Conservation (phyloP, 2,888 invertebrate genomes). For the Lymantria monacha region DNA sequence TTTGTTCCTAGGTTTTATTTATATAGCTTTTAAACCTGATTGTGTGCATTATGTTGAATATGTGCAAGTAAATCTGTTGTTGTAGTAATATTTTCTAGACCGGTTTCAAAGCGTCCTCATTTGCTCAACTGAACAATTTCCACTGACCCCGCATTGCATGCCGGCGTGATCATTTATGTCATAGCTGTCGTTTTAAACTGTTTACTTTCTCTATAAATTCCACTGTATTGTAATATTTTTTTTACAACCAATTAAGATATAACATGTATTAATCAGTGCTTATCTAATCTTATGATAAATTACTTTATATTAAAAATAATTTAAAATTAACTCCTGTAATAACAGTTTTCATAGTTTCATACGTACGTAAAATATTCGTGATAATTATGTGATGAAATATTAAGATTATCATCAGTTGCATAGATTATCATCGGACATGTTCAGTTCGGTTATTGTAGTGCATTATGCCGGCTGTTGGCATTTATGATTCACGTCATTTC, state of each 20-base stretch:
- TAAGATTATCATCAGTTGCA: too few species aligned
- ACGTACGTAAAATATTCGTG: too few species aligned
- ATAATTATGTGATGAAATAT: too few species aligned
- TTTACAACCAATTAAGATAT: not conserved
- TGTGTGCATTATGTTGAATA: constrained; percentile 15
- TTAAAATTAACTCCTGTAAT: too few species aligned
- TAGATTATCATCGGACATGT: too few species aligned
- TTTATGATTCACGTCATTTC: too few species aligned
- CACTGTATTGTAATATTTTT: not conserved
- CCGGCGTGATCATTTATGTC: constrained; percentile 47
- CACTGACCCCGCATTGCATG: constrained; percentile 43
- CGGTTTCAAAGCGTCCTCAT: constrained; percentile 41
- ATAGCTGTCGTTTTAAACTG: constrained; percentile 7
- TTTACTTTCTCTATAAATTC: not conserved
- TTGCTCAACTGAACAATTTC: constrained; percentile 44
- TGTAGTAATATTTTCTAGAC: constrained; percentile 32
- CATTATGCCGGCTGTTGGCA: too few species aligned
- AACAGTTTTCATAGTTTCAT: too few species aligned
- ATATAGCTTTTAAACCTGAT: constrained; percentile 26
- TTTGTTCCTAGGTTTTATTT: constrained; percentile 30
- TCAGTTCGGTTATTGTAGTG: too few species aligned
- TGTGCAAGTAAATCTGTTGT: constrained; percentile 21
- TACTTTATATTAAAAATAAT: not conserved
- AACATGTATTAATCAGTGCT: not conserved
- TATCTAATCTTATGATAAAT: not conserved